Percentiles rank a stretch among this genome's conserved stretches.
These are phyloP conservation scores for Argyresthia goedartella DNA, from an alignment of 2,888 invertebrate genomes.

Conservation along the genomic window DNA sequence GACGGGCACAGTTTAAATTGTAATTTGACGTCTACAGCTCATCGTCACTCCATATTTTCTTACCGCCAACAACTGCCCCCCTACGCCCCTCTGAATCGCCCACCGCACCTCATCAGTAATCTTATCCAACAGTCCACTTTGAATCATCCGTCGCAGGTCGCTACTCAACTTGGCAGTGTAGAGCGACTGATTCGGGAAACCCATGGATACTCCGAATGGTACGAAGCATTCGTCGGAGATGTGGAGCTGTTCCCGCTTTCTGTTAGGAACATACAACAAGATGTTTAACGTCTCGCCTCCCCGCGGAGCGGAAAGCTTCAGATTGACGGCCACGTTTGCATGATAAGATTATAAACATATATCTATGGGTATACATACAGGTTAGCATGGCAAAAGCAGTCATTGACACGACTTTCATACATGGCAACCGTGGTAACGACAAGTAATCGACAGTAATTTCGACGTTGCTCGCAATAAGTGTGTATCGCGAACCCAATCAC, in stretches of 20 bases:
- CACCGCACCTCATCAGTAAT: constrained; percentile 79
- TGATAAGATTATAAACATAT: no score
- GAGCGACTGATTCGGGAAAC: constrained; percentile 75
- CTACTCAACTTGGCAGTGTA: constrained; percentile 73
- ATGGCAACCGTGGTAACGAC: no score
- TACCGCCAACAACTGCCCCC: constrained; percentile 76
- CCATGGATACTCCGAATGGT: constrained; percentile 76
- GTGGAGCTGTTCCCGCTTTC: constrained; percentile 76
- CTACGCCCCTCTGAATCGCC: constrained; percentile 74
- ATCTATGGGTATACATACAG: no score
- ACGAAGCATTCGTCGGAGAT: constrained; percentile 82
- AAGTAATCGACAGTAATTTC: no score
- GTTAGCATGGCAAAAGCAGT: no score
- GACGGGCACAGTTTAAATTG: no score
- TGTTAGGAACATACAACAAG: constrained; percentile 18
- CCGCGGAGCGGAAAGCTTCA: no score
- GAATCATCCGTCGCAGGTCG: constrained; percentile 73
- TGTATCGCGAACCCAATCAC: no score
- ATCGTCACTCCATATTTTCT: constrained; percentile 6
- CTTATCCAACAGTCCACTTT: constrained; percentile 78
- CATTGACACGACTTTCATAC: no score
- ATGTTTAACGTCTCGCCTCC: constrained; percentile 11
- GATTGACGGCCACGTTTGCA: no score
- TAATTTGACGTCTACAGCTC: no score
- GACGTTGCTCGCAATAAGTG: no score